Percentiles rank a stretch among this genome's conserved stretches.
These are phyloP conservation scores for Steinernema carpocapsae DNA, from an alignment of 2,888 invertebrate species.

Conservation along the genomic window DNA sequence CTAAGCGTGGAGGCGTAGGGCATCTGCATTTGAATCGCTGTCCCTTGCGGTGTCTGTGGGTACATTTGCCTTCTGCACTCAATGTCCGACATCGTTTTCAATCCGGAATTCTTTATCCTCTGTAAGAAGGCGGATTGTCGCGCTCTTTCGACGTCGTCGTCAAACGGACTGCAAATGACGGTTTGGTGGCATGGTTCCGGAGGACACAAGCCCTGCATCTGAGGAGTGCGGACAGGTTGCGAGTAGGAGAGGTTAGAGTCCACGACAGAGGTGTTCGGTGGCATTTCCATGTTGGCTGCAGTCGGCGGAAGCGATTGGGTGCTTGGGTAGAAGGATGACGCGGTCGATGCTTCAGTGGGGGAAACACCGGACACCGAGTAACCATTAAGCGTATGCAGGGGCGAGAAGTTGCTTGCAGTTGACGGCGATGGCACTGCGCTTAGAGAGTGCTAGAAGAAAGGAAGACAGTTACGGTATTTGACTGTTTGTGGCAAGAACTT, in stretches of 20 bases:
- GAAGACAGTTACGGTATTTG: neutral
- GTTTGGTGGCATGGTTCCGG: neutral
- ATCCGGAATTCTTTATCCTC: slow-evolving; percentile 14
- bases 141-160: neutral
- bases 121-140: slow-evolving; percentile 5
- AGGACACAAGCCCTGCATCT: neutral
- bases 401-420: slow-evolving; percentile 24
- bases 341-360: slow-evolving; percentile 24
- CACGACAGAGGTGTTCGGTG: neutral
- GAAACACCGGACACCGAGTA: slow-evolving; percentile 27
- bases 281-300: slow-evolving; percentile 32
- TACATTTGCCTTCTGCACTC: slow-evolving; percentile 21
- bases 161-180: slow-evolving; percentile 29
- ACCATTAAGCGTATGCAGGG: slow-evolving; percentile 27
- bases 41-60: neutral
- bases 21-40: neutral
- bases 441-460: neutral
- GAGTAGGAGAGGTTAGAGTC: slow-evolving; percentile 17
- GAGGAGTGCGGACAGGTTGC: neutral
- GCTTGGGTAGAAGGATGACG: slow-evolving; percentile 8
- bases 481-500: neutral
- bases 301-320: slow-evolving; percentile 23
- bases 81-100: neutral
- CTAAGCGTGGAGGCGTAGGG: slow-evolving; percentile 16
- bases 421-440: slow-evolving; percentile 30